These are phyloP conservation scores for Conchocele bisecta DNA, from an alignment of 2,888 invertebrate species.

Conservation along the genomic window DNA sequence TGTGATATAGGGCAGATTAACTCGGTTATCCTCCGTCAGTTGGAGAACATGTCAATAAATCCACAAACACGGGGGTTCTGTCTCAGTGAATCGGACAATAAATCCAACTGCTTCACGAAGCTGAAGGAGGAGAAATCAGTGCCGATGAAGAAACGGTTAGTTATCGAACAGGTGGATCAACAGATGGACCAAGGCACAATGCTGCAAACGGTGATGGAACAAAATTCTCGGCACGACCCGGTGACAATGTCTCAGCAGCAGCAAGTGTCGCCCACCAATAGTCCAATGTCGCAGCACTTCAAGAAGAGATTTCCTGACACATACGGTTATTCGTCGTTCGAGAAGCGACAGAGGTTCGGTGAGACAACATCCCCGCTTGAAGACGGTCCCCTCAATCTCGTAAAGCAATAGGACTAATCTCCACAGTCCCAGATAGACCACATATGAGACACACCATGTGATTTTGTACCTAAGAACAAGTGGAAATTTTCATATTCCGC, in stretches of 20 bases:
- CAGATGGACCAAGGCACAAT: constrained; percentile 11
- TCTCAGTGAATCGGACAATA: neutral
- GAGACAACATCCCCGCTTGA: too few relatives aligned
- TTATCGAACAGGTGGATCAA: constrained; percentile 46
- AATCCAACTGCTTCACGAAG: constrained; percentile 42
- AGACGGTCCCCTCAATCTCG: too few relatives aligned
- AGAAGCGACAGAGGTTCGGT: constrained; percentile 54
- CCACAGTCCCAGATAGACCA: too few relatives aligned
- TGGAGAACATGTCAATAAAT: constrained; percentile 14
- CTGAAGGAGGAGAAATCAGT: constrained; percentile 53
- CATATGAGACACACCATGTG: too few relatives aligned
- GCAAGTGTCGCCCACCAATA: constrained; percentile 23
- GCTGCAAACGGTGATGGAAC: constrained; percentile 22
- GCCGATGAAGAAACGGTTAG: constrained; percentile 56
- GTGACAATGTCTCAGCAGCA: neutral
- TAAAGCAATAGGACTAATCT: too few relatives aligned
- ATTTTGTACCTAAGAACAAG: too few relatives aligned
- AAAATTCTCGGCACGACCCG: constrained; percentile 22
- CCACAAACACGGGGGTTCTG: constrained; percentile 5
- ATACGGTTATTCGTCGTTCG: constrained; percentile 48
- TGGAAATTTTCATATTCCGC: too few relatives aligned
- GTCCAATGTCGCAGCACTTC: constrained; percentile 37
- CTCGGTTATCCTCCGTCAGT: constrained; percentile 13
- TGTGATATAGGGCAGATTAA: constrained; percentile 40
- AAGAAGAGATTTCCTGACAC: constrained; percentile 46